Conservation (phyloP, 2,797 vertebrate species). For the Sebastes diaconus region DNA sequence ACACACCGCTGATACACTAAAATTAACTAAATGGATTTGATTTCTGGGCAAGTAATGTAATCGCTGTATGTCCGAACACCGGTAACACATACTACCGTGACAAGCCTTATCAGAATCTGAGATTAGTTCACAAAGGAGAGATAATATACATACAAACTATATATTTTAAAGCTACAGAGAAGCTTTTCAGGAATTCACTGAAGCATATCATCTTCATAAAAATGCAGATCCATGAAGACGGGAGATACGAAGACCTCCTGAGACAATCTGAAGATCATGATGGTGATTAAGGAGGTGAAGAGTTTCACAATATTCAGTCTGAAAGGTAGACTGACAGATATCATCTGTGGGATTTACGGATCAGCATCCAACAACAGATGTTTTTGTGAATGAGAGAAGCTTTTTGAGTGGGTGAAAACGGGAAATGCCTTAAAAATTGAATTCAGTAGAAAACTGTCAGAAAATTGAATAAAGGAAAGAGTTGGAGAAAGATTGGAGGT, state of each 20-base stretch:
- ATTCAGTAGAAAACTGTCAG: conserved; percentile 28
- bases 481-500: background rate
- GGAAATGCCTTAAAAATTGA: conserved; percentile 31
- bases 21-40: too few species aligned
- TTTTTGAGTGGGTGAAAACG: conserved; percentile 23
- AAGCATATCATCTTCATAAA: background rate
- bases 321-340: conserved; percentile 3
- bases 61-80: too few species aligned
- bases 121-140: background rate
- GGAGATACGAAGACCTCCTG: background rate
- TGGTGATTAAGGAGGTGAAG: background rate
- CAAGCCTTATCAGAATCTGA: background rate
- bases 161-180: background rate
- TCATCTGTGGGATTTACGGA: conserved; percentile 16
- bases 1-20: too few species aligned
- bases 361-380: background rate
- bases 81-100: too few species aligned
- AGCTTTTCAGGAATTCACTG: background rate
- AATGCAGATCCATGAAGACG: background rate
- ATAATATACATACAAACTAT: background rate
- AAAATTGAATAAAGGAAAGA: conserved; percentile 32
- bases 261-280: background rate
- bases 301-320: background rate
- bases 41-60: too few species aligned
- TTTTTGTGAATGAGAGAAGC: conserved; percentile 27